phyloP scores from a whole-genome alignment of 2,888 invertebrate species.

The Panopea generosa region DNA sequence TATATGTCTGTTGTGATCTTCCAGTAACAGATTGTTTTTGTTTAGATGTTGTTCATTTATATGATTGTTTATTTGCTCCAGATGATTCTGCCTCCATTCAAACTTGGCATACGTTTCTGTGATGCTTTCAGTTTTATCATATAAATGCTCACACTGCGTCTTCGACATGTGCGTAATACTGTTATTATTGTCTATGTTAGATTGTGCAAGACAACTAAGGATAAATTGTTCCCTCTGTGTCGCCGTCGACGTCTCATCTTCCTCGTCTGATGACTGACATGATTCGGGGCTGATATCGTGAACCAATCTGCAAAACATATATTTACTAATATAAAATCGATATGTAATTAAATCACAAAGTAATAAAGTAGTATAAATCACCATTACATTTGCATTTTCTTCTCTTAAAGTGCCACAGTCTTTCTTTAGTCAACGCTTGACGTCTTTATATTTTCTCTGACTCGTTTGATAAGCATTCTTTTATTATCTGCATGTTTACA shows the following conservation, averaged over 20 bases:
- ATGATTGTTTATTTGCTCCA: conserved; percentile 70
- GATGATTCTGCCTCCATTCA: conserved; percentile 64
- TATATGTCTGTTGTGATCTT: conserved; percentile 46
- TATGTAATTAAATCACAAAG: not conserved
- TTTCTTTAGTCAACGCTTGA: no score
- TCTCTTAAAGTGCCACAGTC: no score
- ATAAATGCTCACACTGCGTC: conserved; percentile 45
- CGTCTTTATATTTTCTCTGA: no score
- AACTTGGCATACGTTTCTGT: conserved; percentile 53
- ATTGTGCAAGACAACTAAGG: conserved; percentile 63
- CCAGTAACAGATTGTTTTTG: conserved; percentile 34
- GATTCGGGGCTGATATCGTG: conserved; percentile 76
- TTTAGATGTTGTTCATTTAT: conserved; percentile 69
- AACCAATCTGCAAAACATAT: conserved; percentile 65
- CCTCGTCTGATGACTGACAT: conserved; percentile 59
- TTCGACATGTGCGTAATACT: conserved; percentile 49
- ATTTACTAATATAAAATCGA: not conserved
- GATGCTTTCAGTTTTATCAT: conserved; percentile 45
- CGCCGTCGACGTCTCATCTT: conserved; percentile 57
- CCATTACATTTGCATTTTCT: no score
- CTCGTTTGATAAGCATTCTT: no score
- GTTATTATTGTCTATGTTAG: conserved; percentile 57
- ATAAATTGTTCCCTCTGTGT: conserved; percentile 65
- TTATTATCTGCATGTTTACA: no score
- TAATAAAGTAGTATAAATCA: no score